These are phyloP conservation scores for Siniperca scherzeri DNA, from an alignment of 2,797 vertebrate species.

Conservation along the genomic window DNA sequence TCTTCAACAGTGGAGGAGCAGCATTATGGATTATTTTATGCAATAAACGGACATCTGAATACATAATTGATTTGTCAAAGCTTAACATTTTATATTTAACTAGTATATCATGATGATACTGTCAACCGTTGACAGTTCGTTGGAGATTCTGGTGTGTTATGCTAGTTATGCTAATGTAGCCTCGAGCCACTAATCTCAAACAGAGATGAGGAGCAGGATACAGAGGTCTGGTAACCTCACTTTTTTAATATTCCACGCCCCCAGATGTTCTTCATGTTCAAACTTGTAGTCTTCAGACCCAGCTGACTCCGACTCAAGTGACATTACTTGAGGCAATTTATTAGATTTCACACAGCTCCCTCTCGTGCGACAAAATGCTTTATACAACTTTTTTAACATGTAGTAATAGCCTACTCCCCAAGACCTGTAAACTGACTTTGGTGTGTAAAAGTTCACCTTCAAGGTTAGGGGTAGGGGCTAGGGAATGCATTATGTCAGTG, in stretches of 20 bases:
- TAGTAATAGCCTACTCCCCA: background rate
- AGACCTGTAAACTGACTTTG: slow-evolving; percentile 15
- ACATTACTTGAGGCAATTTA: slow-evolving; percentile 5
- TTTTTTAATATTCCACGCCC: too few relatives aligned
- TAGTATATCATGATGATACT: too few relatives aligned
- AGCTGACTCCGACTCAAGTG: background rate
- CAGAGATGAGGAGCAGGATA: background rate
- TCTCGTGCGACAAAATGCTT: background rate
- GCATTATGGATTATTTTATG: too few relatives aligned
- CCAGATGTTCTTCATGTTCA: too few relatives aligned
- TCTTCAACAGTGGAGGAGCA: too few relatives aligned
- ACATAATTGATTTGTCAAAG: too few relatives aligned
- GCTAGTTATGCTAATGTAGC: background rate
- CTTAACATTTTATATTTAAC: too few relatives aligned
- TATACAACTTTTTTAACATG: background rate
- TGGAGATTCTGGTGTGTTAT: background rate
- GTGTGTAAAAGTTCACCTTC: slow-evolving; percentile 18
- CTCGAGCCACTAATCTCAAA: background rate
- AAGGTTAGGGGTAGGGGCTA: slow-evolving; percentile 1
- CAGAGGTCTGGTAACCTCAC: background rate
- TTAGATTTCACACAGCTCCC: background rate
- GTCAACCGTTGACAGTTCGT: background rate
- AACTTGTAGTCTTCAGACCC: too few relatives aligned
- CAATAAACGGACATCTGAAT: too few relatives aligned
- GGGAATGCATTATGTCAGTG: slow-evolving; percentile 10